phyloP scores from a whole-genome alignment of 1,140 invertebrate genomes.

The Temnothorax curvispinosus region DNA sequence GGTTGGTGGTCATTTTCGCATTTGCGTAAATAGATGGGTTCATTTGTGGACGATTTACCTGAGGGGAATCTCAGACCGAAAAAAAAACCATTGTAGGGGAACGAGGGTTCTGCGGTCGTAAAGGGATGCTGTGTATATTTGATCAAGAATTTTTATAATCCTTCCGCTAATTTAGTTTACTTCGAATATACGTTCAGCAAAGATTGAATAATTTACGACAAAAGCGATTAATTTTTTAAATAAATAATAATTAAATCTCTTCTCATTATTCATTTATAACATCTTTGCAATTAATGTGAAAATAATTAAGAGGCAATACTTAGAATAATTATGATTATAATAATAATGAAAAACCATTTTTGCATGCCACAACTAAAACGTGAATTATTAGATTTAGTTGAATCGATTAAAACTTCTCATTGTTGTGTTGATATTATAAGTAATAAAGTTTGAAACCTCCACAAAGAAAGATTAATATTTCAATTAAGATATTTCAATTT shows the following conservation, averaged over 20 bases:
- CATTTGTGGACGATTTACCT: not conserved
- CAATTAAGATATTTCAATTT: not conserved
- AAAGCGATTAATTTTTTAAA: not conserved
- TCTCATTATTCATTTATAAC: not conserved
- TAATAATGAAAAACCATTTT: not conserved
- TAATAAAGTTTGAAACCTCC: not conserved
- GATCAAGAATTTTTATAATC: not conserved
- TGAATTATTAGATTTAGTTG: not conserved
- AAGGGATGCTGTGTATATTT: not conserved
- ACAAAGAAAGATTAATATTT: not conserved
- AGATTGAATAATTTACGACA: not conserved
- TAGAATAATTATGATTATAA: not conserved
- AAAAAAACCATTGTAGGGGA: not conserved
- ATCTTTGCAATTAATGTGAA: not conserved
- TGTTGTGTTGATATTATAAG: not conserved
- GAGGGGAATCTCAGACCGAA: not conserved
- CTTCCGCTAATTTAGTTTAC: not conserved
- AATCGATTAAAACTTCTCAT: not conserved
- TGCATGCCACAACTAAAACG: not conserved
- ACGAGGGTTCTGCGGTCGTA: not conserved
- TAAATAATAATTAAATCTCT: not conserved
- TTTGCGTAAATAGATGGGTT: not conserved
- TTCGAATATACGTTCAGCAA: not conserved
- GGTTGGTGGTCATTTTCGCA: slow-evolving; percentile 43
- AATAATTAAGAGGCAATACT: no score